phyloP scores from a whole-genome alignment of 2,888 invertebrate genomes.

The Lacanobia oleracea region DNA sequence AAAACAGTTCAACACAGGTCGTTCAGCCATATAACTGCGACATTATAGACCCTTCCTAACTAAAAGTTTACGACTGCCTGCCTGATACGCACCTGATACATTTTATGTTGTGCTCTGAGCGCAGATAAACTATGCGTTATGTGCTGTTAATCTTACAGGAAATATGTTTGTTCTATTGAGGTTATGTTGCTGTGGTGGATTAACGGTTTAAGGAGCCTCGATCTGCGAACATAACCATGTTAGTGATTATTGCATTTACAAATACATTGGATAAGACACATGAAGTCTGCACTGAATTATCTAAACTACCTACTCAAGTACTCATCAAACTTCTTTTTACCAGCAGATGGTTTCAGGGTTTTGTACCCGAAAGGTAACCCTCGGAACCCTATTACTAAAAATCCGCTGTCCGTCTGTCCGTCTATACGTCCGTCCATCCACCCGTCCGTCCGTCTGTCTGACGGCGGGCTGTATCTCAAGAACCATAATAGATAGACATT shows the following conservation, averaged over 20 bases:
- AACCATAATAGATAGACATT: too few relatives aligned
- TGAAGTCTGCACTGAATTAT: too few relatives aligned
- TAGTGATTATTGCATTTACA: not conserved
- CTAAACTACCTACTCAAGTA: too few relatives aligned
- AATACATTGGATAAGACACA: not conserved
- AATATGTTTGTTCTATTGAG: constrained; percentile 24
- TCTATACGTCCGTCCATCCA: too few relatives aligned
- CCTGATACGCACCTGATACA: constrained; percentile 47
- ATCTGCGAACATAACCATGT: not conserved
- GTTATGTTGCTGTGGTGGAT: constrained; percentile 6
- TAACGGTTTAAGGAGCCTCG: not conserved
- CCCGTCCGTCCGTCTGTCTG: too few relatives aligned
- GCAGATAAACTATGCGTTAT: constrained; percentile 28
- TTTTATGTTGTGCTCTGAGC: constrained; percentile 20
- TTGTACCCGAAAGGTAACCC: too few relatives aligned
- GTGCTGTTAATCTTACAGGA: constrained; percentile 16
- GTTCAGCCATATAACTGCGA: constrained; percentile 12
- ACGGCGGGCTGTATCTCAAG: too few relatives aligned
- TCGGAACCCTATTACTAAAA: too few relatives aligned
- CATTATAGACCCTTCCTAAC: constrained; percentile 33
- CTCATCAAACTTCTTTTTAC: too few relatives aligned
- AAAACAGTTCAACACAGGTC: constrained; percentile 20
- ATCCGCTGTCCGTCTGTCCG: too few relatives aligned
- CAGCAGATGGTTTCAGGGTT: too few relatives aligned
- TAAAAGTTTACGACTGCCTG: constrained; percentile 42